Evolutionary conservation across 2,113 vertebrate genomes (phyloP).

Genomic region (Aspidoscelis tigris): DNA sequence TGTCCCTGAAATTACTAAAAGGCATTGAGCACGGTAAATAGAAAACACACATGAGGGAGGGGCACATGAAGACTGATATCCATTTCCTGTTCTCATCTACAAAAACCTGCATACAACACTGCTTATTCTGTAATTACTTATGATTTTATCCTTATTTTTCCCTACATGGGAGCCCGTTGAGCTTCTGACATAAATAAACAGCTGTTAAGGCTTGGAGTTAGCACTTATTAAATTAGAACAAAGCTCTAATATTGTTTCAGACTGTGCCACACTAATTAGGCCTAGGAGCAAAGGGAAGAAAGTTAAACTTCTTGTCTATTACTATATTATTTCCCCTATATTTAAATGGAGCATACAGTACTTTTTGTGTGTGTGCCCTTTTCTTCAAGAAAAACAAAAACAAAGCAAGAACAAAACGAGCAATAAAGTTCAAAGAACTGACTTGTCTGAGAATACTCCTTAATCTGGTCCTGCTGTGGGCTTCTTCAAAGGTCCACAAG

Average conservation of each 20-base stretch:
- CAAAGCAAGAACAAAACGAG: neutral
- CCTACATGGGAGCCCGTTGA: constrained; percentile 28
- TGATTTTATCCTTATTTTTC: constrained; percentile 36
- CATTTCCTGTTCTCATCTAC: constrained; percentile 45
- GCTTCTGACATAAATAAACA: constrained; percentile 49
- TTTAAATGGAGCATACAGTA: constrained; percentile 20
- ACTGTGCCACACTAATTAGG: constrained; percentile 55
- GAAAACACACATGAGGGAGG: constrained; percentile 23
- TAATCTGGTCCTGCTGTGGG: no score
- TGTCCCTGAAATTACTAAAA: constrained; percentile 42
- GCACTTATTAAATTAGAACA: constrained; percentile 51
- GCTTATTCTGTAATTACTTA: constrained; percentile 28
- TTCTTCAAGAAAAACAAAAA: constrained; percentile 21
- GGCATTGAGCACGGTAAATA: constrained; percentile 38
- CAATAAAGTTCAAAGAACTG: constrained; percentile 5
- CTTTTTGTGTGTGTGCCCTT: neutral
- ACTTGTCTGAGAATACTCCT: no score
- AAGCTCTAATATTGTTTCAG: constrained; percentile 47
- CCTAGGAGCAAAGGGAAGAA: constrained; percentile 47
- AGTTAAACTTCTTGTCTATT: constrained; percentile 46
- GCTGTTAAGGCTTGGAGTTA: constrained; percentile 33
- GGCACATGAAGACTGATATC: constrained; percentile 39
- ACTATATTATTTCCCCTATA: constrained; percentile 33
- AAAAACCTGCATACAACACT: neutral
- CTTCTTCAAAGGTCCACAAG: no score